Percentiles rank a stretch among this genome's conserved stretches.
phyloP scores from a whole-genome alignment of 2,888 invertebrate species.

The Anagyrus pseudococci region DNA sequence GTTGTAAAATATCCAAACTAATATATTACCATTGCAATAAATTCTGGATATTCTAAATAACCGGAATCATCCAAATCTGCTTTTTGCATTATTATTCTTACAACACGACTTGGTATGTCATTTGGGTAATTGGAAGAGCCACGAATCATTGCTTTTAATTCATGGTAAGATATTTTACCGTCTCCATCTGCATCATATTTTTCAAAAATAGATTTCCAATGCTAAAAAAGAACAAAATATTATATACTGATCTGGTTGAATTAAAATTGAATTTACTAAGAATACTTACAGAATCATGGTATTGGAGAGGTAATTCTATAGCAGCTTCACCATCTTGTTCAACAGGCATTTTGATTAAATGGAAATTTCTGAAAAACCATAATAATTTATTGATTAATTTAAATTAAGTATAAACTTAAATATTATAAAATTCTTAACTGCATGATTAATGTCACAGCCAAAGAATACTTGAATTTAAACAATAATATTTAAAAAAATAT shows the following conservation, averaged over 20 bases:
- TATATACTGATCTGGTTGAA: neutral
- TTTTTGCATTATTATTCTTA: slow-evolving; percentile 71
- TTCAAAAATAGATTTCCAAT: slow-evolving; percentile 59
- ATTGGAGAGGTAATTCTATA: slow-evolving; percentile 57
- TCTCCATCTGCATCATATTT: slow-evolving; percentile 76
- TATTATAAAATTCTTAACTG: no score
- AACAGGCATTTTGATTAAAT: slow-evolving; percentile 55
- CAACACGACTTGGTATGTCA: slow-evolving; percentile 74
- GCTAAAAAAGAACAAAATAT: slow-evolving; percentile 49
- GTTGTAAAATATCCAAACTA: neutral
- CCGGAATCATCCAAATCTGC: slow-evolving; percentile 74
- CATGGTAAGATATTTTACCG: slow-evolving; percentile 72
- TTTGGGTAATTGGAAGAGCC: slow-evolving; percentile 69
- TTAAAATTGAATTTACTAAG: slow-evolving; percentile 17
- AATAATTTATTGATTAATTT: no score
- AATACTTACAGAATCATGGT: slow-evolving; percentile 56
- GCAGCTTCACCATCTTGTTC: slow-evolving; percentile 53
- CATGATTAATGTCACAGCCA: no score
- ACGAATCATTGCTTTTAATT: slow-evolving; percentile 70
- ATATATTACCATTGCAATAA: slow-evolving; percentile 72
- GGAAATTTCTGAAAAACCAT: slow-evolving; percentile 53
- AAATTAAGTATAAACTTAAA: no score
- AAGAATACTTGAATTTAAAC: no score
- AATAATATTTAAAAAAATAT: no score
- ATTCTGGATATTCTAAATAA: slow-evolving; percentile 75